Evolutionary conservation across 2,888 invertebrate species (phyloP).

Genomic region (Dicycla oo): DNA sequence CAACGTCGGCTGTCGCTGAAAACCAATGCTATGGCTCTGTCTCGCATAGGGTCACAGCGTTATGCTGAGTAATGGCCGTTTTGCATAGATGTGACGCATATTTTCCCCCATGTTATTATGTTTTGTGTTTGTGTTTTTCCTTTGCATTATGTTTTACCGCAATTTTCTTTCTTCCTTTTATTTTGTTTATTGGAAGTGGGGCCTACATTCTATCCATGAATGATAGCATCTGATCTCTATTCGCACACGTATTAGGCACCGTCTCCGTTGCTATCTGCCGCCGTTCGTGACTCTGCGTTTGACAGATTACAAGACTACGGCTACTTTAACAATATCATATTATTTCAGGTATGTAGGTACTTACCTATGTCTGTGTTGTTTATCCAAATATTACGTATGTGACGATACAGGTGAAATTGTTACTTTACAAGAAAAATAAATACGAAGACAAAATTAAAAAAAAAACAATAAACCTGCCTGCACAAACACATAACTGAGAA

Average conservation of each 20-base stretch:
- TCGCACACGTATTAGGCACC: conserved; percentile 43
- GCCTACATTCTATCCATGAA: not conserved
- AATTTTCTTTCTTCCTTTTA: not conserved
- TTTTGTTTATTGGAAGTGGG: not conserved
- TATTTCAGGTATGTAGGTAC: conserved; percentile 11
- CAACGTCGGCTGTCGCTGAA: too few relatives aligned
- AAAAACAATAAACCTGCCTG: too few relatives aligned
- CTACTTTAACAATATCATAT: conserved; percentile 19
- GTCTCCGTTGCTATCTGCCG: conserved; percentile 27
- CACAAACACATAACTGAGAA: too few relatives aligned
- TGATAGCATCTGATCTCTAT: conserved; percentile 19
- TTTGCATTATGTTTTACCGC: too few relatives aligned
- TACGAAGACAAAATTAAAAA: too few relatives aligned
- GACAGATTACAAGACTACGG: conserved; percentile 56
- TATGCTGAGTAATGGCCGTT: not conserved
- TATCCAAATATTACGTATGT: conserved; percentile 12
- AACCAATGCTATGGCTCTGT: too few relatives aligned
- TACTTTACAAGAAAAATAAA: not conserved
- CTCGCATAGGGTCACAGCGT: too few relatives aligned
- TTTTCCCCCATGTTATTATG: not conserved
- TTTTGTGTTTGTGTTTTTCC: too few relatives aligned
- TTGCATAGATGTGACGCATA: not conserved
- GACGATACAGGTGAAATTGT: not conserved
- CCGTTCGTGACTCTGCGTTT: conserved; percentile 66
- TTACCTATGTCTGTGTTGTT: conserved; percentile 21